Conservation (phyloP, 2,888 invertebrate genomes). For the Lepas anatifera region DNA sequence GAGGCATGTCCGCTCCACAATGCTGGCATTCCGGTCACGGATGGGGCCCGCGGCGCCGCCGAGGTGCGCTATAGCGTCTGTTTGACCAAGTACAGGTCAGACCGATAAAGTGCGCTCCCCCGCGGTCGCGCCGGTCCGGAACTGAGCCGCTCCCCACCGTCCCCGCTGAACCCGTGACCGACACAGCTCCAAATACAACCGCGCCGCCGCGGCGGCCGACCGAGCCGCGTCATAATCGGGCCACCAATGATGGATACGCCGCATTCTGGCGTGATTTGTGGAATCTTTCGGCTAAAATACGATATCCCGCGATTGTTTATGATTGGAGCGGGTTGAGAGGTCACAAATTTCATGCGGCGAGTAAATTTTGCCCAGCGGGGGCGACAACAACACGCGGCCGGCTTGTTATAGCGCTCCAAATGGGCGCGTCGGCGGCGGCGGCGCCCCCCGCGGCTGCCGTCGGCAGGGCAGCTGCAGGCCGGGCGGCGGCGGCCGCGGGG, state of each 20-base stretch:
- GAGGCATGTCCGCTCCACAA: no score
- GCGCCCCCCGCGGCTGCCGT: no score
- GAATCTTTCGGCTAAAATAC: slow-evolving; percentile 1
- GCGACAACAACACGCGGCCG: neutral
- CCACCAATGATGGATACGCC: neutral
- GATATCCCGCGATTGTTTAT: slow-evolving; percentile 7
- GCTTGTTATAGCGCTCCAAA: slow-evolving; percentile 1
- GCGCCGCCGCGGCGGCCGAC: neutral
- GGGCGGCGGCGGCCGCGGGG: no score
- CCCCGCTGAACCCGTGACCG: neutral
- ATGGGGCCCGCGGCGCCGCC: no score
- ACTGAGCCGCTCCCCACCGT: neutral
- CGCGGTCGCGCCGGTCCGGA: neutral
- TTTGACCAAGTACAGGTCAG: neutral
- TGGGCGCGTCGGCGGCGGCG: neutral
- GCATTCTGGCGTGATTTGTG: slow-evolving; percentile 7
- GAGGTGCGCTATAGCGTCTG: neutral
- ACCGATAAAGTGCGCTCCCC: neutral
- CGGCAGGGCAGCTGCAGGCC: no score
- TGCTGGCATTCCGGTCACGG: no score
- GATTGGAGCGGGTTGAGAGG: slow-evolving; percentile 1
- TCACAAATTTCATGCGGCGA: slow-evolving; percentile 9
- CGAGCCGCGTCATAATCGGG: neutral
- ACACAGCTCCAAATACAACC: neutral
- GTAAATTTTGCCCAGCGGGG: slow-evolving; percentile 6